phyloP scores from a whole-genome alignment of 2,888 invertebrate species.

The Troglohyphantes excavatus region DNA sequence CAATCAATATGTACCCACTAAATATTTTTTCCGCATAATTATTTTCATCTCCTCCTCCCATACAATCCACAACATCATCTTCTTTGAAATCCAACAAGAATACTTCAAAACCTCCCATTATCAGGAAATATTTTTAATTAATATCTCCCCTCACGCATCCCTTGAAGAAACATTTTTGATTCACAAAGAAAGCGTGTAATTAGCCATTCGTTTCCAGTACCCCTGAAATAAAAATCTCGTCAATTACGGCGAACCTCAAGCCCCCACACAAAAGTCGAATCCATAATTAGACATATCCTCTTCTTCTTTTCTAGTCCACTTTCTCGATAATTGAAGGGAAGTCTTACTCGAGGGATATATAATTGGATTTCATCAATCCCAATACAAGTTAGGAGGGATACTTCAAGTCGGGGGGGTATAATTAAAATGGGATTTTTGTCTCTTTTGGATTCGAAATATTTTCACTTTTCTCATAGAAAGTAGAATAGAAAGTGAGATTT shows the following conservation, averaged over 20 bases:
- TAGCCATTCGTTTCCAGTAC: constrained; percentile 1
- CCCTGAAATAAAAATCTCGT: neutral
- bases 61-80: too few species aligned
- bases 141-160: neutral
- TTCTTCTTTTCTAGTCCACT: neutral
- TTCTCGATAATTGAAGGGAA: neutral
- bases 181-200: constrained; percentile 15
- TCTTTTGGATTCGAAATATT: neutral
- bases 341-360: neutral
- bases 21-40: too few species aligned
- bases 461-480: neutral
- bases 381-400: neutral
- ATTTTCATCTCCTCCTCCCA: too few species aligned
- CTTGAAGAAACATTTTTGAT: neutral
- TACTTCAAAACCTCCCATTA: neutral
- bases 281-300: neutral
- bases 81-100: too few species aligned
- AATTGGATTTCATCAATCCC: constrained; percentile 35
- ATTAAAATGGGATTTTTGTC: neutral
- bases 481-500: neutral
- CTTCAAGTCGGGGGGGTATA: neutral
- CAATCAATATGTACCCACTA: too few species aligned
- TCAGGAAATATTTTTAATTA: neutral
- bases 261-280: neutral
- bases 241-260: constrained; percentile 18